Evolutionary conservation across 2,113 vertebrate genomes (phyloP), one percentile per base, ranked within the genome.

Genomic region (Scatophagus argus): DNA sequence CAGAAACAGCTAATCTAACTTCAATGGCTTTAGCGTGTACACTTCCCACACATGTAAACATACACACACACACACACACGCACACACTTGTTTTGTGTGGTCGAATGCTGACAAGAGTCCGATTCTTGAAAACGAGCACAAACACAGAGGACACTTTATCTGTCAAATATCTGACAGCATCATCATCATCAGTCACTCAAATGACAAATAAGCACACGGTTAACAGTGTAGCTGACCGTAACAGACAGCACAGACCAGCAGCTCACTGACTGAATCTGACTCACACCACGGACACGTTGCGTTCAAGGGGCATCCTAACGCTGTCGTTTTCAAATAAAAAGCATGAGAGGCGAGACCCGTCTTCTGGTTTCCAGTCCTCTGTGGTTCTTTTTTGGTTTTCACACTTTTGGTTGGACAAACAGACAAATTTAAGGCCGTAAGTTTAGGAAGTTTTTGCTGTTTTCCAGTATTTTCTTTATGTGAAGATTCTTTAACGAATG

Each of bases 1-100:
- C 80, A 68, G 62, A 87, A 82, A 80, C 51, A 75, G 68, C 87
- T 84, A 87, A 92, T 87, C 78, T 81, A 68, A 75, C 76, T 81
- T 74, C 67, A 79, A 7, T 75, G 76, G 69, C 44, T 56, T 74
- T 66, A 63, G 74, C 69, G 70, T 52, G 46, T 65, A 62, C 66
- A 70, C 44, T 69, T 51, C 63, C 69, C 68, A 27, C 21, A 51
- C 14, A 11, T 23, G 21, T 11, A 1, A 19, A 39, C 32, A 77
- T 29, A 32, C 69, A 65, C 61, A 38, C 65, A 72, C 65, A 65
- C 72, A 61, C 49, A 64, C 36, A 59, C 36, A 75, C 36, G 16
- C 25, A 31, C 27, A 43, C 29, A 29, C 27, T 34, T 78, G 69
- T 79, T 16, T 80, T 77, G 21, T 54, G 69, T 14, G 0, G 44